Conservation (phyloP, 2,113 vertebrate genomes). For the Ardeotis arabs region DNA sequence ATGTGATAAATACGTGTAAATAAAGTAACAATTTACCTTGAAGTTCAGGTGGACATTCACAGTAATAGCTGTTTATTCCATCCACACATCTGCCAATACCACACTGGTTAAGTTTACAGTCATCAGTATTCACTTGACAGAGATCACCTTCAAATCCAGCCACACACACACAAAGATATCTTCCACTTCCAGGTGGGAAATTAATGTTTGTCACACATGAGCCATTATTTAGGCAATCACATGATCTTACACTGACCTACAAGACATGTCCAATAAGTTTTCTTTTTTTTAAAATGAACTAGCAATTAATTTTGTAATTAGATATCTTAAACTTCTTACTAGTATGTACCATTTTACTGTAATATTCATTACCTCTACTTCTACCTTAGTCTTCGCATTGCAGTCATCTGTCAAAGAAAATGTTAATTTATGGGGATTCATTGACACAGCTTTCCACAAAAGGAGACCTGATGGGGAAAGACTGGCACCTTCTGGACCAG, state of each 20-base stretch:
- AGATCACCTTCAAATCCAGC: conserved; percentile 79
- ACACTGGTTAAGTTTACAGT: conserved; percentile 85
- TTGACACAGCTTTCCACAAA: conserved; percentile 78
- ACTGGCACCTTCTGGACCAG: conserved; percentile 79
- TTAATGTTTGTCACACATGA: conserved; percentile 79
- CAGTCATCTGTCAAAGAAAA: conserved; percentile 84
- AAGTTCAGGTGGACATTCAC: conserved; percentile 82
- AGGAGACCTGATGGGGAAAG: conserved; percentile 86
- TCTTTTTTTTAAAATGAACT: not conserved
- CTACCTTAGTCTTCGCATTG: conserved; percentile 71
- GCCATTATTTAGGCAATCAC: conserved; percentile 85
- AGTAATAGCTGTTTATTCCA: conserved; percentile 80
- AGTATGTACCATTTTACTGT: not conserved
- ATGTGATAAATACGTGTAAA: not conserved
- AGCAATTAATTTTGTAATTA: not conserved
- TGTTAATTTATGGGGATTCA: conserved; percentile 68
- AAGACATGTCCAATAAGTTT: conserved; percentile 44
- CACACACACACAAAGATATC: conserved; percentile 81
- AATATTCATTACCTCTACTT: conserved; percentile 77
- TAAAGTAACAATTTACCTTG: conserved; percentile 75
- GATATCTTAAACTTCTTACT: not conserved
- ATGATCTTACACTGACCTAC: conserved; percentile 83
- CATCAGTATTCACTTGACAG: conserved; percentile 80
- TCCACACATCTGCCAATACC: conserved; percentile 81
- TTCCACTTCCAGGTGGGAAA: conserved; percentile 78